Conservation (phyloP, 92 coral and sea anemone genomes). For the Galaxea fascicularis region DNA sequence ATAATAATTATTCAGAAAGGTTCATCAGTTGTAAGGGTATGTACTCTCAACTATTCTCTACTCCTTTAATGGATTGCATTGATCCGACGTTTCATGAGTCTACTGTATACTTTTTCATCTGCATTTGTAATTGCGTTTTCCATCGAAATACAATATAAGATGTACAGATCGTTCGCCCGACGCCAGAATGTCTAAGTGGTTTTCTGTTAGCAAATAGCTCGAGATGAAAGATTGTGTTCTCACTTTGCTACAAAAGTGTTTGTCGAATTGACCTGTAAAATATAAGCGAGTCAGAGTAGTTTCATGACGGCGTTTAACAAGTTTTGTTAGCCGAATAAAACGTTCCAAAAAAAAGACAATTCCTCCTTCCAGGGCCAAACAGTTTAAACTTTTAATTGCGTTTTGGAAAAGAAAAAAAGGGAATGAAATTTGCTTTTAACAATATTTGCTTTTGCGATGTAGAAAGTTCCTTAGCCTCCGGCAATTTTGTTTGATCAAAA, state of each 20-base stretch:
- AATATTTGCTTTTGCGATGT: not conserved
- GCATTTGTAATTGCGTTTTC: not conserved
- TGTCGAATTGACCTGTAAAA: not conserved
- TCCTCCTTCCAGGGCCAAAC: not conserved
- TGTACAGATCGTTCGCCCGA: not conserved
- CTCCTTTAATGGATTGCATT: not conserved
- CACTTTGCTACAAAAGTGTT: not conserved
- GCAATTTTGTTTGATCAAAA: not conserved
- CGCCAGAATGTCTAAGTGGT: slow-evolving; percentile 16
- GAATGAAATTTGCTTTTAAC: not conserved
- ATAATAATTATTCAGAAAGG: too few species aligned
- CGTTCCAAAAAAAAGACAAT: not conserved
- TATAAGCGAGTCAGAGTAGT: not conserved
- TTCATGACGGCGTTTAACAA: not conserved
- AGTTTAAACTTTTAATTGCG: slow-evolving; percentile 18
- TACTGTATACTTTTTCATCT: not conserved
- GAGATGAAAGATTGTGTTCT: not conserved
- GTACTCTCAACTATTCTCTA: too few species aligned
- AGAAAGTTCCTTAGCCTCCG: not conserved
- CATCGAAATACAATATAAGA: slow-evolving; percentile 4
- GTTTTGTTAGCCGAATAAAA: not conserved
- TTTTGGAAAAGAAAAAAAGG: not conserved
- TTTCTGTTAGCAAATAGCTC: slow-evolving; percentile 6
- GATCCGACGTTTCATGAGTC: not conserved
- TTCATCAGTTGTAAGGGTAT: too few species aligned